Base-by-base conservation (phyloP, 2,797 vertebrate genomes). In the Acipenser transmontanus region DNA sequence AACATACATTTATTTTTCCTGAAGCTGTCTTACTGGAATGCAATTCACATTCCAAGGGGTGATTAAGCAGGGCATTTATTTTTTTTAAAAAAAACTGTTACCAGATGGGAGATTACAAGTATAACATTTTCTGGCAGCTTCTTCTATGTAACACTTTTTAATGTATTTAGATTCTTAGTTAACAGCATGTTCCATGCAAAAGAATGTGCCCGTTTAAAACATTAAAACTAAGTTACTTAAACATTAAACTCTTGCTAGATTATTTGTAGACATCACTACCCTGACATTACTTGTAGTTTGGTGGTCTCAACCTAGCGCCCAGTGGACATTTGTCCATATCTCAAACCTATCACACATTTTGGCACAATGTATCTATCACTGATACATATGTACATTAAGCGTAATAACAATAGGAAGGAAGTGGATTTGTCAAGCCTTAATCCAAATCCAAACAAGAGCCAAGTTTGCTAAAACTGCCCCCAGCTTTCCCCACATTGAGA, bases 11-110 rank as follows among this genome's bases (percentile, higher is more conserved):
- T 61, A 47, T 69, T 50, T 69, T 50, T 59, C 63, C n/a, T n/a
- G 74, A 77, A 79, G 74, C 75, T 63, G 77, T 67, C 68, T 65
- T 71, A 70, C 66, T 65, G 65, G 73, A 82, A 80, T 81, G 73
- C 73, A 50, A 20, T 54, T 69, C 13, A 13, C 77, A 81, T 85
- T 83, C 80, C 76, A 56, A 59, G 63, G 49, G 13, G 72, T 78
- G 60, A 84, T 81, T 76, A 79, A 74, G 72, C 76, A 34, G 2
- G 60, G 61, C 6, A 0, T 50, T 34, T 13, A 49, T 14, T 2
- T 9, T 51, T 56, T 12, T 5, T 6, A n/a, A 7, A 11, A n/a
- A 6, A 13, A 0, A 17, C 65, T 73, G 67, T 73, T 59, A 50
- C 49, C 66, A 61, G 59, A 75, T 76, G 72, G 75, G 68, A 75